Conservation (phyloP, 1,140 invertebrate genomes). For the Diabrotica undecimpunctata region DNA sequence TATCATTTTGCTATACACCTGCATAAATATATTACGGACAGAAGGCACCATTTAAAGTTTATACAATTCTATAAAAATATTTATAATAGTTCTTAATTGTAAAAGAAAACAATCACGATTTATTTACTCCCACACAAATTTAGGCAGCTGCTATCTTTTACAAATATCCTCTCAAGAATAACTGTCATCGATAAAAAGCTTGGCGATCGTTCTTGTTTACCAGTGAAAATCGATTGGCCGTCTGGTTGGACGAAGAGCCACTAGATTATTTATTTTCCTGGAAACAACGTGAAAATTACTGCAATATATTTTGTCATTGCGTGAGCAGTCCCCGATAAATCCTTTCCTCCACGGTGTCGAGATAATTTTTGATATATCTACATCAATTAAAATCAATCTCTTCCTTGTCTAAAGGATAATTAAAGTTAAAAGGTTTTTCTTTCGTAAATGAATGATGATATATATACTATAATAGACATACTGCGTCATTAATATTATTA, state of each 20-base stretch:
- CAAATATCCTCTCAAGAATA: neutral
- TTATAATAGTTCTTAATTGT: no score
- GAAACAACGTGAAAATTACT: neutral
- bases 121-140: neutral
- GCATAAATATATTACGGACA: no score
- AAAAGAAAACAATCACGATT: no score
- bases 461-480: no score
- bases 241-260: neutral
- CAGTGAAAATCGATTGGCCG: neutral
- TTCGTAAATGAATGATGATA: no score
- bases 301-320: slow-evolving; percentile 2
- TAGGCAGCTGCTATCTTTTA: neutral
- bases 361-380: slow-evolving; percentile 3
- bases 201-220: neutral
- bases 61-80: no score
- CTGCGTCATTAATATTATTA: no score
- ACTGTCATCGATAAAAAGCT: neutral
- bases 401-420: neutral
- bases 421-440: neutral
- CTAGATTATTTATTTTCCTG: slow-evolving; percentile 3
- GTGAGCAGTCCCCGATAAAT: neutral
- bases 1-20: no score
- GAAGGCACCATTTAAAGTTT: no score
- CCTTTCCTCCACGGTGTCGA: neutral
- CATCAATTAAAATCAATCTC: slow-evolving; percentile 1